Conservation (phyloP, 2,888 invertebrate species). For the Tromatobia lineatoria region DNA sequence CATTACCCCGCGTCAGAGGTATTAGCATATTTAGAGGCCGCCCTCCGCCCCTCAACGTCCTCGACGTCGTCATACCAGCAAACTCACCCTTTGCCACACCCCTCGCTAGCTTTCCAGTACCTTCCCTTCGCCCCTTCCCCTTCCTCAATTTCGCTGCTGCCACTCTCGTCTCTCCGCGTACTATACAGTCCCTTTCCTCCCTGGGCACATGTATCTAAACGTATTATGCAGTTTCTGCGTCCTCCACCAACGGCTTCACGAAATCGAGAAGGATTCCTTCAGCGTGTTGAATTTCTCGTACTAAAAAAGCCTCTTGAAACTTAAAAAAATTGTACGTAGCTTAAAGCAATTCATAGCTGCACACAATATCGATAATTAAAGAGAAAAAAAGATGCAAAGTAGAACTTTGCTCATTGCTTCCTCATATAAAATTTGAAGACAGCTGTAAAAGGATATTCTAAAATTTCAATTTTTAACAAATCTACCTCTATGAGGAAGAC, state of each 20-base stretch:
- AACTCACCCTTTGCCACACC: constrained; percentile 70
- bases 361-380: no score
- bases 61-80: constrained; percentile 68
- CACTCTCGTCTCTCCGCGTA: constrained; percentile 42
- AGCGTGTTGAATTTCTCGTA: not conserved
- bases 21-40: constrained; percentile 85
- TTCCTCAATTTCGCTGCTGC: constrained; percentile 50
- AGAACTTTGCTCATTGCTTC: no score
- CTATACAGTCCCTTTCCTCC: constrained; percentile 38
- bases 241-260: constrained; percentile 34
- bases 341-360: no score
- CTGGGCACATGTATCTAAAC: constrained; percentile 49
- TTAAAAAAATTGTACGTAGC: not conserved
- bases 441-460: no score
- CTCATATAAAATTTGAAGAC: no score
- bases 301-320: not conserved
- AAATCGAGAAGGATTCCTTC: constrained; percentile 51
- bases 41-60: constrained; percentile 67
- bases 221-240: constrained; percentile 47
- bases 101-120: constrained; percentile 63
- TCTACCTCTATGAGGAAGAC: no score
- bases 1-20: constrained; percentile 82
- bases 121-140: constrained; percentile 62
- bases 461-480: no score
- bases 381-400: no score